Percentiles rank a stretch among this genome's conserved stretches.
These are phyloP conservation scores for Erynnis tages DNA, from an alignment of 2,888 invertebrate species.

Conservation along the genomic window DNA sequence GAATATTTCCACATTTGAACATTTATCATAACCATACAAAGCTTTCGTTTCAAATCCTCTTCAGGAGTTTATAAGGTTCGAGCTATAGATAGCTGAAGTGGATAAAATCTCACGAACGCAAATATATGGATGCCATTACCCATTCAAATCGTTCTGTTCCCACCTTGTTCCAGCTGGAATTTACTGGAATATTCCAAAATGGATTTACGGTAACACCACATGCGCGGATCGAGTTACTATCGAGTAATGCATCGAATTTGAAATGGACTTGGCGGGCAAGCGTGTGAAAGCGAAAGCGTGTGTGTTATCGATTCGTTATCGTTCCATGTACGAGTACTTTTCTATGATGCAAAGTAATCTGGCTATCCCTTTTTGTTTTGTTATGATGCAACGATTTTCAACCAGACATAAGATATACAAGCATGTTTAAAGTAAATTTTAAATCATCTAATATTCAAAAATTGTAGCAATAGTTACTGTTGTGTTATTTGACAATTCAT, in stretches of 20 bases:
- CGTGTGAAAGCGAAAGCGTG: neutral
- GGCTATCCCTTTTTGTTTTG: too few relatives aligned
- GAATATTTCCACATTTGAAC: too few relatives aligned
- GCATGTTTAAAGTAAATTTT: too few relatives aligned
- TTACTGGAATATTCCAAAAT: conserved; percentile 19
- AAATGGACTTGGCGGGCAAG: conserved; percentile 2
- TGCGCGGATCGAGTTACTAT: conserved; percentile 23
- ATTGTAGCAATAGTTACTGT: too few relatives aligned
- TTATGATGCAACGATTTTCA: too few relatives aligned
- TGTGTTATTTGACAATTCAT: too few relatives aligned
- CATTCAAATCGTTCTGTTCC: conserved; percentile 25
- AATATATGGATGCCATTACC: conserved; percentile 24
- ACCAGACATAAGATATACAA: too few relatives aligned
- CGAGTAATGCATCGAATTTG: conserved; percentile 25
- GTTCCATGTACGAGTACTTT: too few relatives aligned
- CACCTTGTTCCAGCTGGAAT: conserved; percentile 21
- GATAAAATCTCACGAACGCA: conserved; percentile 23
- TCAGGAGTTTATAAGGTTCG: neutral
- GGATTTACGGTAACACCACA: conserved; percentile 26
- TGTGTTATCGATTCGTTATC: too few relatives aligned
- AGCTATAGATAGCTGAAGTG: conserved; percentile 12
- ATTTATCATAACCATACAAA: too few relatives aligned
- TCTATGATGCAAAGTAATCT: too few relatives aligned
- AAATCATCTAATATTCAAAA: too few relatives aligned
- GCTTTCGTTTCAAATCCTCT: conserved; percentile 1